Conservation (phyloP, 1,140 invertebrate species). For the Nylanderia fulva region DNA sequence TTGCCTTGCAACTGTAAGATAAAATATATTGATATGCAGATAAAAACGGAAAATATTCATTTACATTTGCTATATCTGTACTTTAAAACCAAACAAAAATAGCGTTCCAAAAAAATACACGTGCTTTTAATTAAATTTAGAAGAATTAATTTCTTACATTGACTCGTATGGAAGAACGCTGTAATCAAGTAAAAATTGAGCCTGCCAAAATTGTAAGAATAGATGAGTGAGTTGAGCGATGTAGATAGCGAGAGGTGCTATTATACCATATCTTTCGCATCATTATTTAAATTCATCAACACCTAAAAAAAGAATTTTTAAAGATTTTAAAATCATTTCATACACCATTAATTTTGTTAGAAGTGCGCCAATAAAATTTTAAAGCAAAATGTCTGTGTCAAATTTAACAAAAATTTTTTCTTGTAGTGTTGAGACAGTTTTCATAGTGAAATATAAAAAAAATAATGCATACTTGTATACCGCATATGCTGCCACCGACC, state of each 20-base stretch:
- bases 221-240: slow-evolving; percentile 49
- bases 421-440: not conserved
- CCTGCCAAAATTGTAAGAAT: slow-evolving; percentile 47
- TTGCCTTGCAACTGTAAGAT: slow-evolving; percentile 22
- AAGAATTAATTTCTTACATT: slow-evolving; percentile 33
- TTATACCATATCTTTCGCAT: slow-evolving; percentile 33
- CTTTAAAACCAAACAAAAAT: not conserved
- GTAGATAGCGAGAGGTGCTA: slow-evolving; percentile 43
- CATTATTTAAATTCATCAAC: slow-evolving; percentile 48
- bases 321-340: no score
- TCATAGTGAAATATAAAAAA: not conserved
- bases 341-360: no score
- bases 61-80: not conserved
- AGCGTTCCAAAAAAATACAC: not conserved
- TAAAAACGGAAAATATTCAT: not conserved
- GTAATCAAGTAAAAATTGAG: slow-evolving; percentile 51
- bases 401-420: not conserved
- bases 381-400: not conserved
- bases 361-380: no score
- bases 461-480: slow-evolving; percentile 11
- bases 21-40: not conserved
- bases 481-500: slow-evolving; percentile 49
- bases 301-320: slow-evolving; percentile 17
- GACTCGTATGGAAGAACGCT: slow-evolving; percentile 31
- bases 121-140: not conserved